Percentiles rank a stretch among this genome's conserved stretches.
phyloP scores from a whole-genome alignment of 1,140 invertebrate genomes.

The Cephus cinctus region DNA sequence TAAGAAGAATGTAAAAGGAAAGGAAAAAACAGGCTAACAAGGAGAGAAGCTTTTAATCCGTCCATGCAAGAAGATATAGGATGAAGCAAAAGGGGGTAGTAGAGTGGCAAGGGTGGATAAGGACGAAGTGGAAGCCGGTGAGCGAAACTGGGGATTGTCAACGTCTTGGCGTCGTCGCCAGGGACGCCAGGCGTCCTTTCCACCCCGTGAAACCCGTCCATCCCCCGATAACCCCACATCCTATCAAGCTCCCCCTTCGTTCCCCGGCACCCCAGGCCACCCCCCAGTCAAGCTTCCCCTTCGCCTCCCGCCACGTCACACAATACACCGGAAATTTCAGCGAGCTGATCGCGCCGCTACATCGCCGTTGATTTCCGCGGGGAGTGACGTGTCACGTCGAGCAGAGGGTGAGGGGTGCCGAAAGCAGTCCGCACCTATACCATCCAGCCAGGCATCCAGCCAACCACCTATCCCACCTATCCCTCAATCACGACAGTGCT shows the following conservation, averaged over 20 bases:
- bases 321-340: constrained; percentile 42
- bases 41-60: constrained; percentile 45
- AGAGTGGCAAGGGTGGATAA: too few species aligned
- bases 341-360: constrained; percentile 28
- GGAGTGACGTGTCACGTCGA: constrained; percentile 32
- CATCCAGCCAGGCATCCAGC: too few species aligned
- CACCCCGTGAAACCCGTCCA: constrained; percentile 1
- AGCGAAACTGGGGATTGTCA: constrained; percentile 34
- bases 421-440: constrained; percentile 13
- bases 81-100: constrained; percentile 18
- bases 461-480: too few species aligned
- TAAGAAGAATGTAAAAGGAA: background rate
- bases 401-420: constrained; percentile 12
- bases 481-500: too few species aligned
- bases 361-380: constrained; percentile 42
- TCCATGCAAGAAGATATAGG: constrained; percentile 34
- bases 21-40: background rate
- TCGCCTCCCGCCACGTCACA: constrained; percentile 17
- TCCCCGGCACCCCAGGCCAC: constrained; percentile 9
- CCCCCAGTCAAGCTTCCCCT: constrained; percentile 1
- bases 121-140: too few species aligned
- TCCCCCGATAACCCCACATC: constrained; percentile 13
- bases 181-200: constrained; percentile 16
- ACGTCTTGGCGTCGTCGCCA: constrained; percentile 41
- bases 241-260: constrained; percentile 23